phyloP scores from a whole-genome alignment of 2,797 vertebrate genomes.

The Pipistrellus pygmaeus region DNA sequence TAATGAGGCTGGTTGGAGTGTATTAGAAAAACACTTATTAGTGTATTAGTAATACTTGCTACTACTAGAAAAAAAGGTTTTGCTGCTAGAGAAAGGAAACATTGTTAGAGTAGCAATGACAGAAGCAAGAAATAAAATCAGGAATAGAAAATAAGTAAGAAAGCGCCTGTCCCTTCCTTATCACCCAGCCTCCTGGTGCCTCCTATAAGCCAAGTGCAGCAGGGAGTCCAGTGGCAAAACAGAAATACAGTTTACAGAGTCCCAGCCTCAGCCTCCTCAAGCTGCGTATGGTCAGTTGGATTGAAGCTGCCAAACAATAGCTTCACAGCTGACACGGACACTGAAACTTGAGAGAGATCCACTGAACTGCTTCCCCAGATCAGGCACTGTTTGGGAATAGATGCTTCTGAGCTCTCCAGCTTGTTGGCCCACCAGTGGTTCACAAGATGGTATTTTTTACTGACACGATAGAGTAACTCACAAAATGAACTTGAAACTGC shows the following conservation, averaged over 20 bases:
- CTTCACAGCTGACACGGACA: not conserved
- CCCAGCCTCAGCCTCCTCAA: not conserved
- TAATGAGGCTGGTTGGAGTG: not conserved
- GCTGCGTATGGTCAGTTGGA: not conserved
- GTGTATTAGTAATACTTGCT: not conserved
- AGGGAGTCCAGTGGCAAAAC: not conserved
- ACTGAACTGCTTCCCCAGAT: not conserved
- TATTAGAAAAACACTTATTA: not conserved
- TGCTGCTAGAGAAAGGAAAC: not conserved
- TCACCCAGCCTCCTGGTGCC: not conserved
- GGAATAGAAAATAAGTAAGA: not conserved
- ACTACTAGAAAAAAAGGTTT: not conserved
- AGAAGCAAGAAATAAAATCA: not conserved
- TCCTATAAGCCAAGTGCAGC: not conserved
- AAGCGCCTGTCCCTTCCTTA: not conserved
- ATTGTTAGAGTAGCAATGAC: not conserved
- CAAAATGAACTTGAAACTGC: slow-evolving; percentile 1
- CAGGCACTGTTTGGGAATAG: not conserved
- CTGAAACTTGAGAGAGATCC: slow-evolving; percentile 13
- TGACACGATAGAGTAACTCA: not conserved
- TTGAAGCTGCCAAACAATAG: not conserved
- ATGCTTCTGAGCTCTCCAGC: not conserved
- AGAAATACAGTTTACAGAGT: not conserved
- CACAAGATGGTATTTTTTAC: slow-evolving; percentile 37
- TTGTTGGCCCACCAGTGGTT: not conserved